Evolutionary conservation across 2,113 vertebrate genomes (phyloP).

Genomic region (Cheilinus undulatus): DNA sequence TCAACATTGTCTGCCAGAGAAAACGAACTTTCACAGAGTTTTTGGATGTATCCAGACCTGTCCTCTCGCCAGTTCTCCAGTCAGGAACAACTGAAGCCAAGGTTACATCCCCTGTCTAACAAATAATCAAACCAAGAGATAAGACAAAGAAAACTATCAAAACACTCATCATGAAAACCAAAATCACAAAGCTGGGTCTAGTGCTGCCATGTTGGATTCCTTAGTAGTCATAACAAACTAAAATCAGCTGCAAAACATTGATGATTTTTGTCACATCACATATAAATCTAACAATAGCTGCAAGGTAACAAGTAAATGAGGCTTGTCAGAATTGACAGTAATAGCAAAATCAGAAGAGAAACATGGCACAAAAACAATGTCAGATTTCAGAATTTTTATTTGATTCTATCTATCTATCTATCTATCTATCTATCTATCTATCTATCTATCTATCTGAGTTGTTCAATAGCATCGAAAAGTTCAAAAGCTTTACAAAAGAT

Average conservation of each 20-base stretch:
- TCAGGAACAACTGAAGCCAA: conserved; percentile 26
- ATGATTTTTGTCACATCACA: conserved; percentile 22
- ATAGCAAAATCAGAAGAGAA: not conserved
- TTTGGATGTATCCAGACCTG: conserved; percentile 44
- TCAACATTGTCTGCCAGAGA: conserved; percentile 11
- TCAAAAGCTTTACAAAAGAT: no score
- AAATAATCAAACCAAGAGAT: not conserved
- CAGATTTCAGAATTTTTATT: no score
- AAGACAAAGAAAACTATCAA: not conserved
- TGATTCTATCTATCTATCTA: no score
- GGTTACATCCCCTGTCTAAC: not conserved
- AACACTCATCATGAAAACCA: not conserved
- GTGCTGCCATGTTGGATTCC: not conserved
- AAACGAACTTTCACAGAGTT: conserved; percentile 21
- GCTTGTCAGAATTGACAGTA: conserved; percentile 4
- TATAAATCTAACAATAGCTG: not conserved
- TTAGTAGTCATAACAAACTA: conserved; percentile 32
- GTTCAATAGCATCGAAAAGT: no score
- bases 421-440: no score
- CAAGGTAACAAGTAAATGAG: not conserved
- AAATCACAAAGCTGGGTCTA: not conserved
- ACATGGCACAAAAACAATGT: no score
- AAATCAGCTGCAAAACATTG: conserved; percentile 12
- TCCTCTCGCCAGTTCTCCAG: conserved; percentile 16
- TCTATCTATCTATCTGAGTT: no score